Conservation (phyloP, 2,888 invertebrate species). For the Hyppa rectilinea region DNA sequence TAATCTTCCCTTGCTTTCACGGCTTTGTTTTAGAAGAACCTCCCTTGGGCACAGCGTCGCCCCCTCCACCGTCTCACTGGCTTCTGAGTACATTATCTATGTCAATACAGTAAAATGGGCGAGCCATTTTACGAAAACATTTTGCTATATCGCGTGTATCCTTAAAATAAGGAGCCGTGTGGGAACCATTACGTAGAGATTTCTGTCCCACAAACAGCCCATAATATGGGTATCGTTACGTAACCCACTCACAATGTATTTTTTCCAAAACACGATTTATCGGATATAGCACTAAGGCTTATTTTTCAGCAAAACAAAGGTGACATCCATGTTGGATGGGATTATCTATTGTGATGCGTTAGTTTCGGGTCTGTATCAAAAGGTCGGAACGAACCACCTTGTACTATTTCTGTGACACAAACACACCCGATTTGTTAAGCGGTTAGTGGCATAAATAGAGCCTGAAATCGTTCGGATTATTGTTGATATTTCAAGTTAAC, state of each 20-base stretch:
- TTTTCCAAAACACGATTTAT: slow-evolving; percentile 70
- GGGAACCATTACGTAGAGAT: slow-evolving; percentile 86
- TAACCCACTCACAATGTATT: slow-evolving; percentile 65
- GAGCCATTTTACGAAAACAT: slow-evolving; percentile 87
- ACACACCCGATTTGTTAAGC: slow-evolving; percentile 38
- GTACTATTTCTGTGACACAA: slow-evolving; percentile 36
- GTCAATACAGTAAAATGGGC: slow-evolving; percentile 85
- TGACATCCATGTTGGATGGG: slow-evolving; percentile 51
- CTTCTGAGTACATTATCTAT: slow-evolving; percentile 85
- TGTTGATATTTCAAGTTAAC: slow-evolving; percentile 25
- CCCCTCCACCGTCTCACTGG: slow-evolving; percentile 71
- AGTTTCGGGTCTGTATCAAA: slow-evolving; percentile 46
- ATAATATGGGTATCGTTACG: slow-evolving; percentile 73
- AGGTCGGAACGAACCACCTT: slow-evolving; percentile 32
- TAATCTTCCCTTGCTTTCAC: slow-evolving; percentile 83
- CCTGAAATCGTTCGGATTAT: slow-evolving; percentile 36
- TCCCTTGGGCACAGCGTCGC: slow-evolving; percentile 75
- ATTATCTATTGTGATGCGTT: slow-evolving; percentile 59
- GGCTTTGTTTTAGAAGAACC: slow-evolving; percentile 84
- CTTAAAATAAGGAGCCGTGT: slow-evolving; percentile 83
- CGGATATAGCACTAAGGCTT: slow-evolving; percentile 54
- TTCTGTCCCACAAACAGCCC: slow-evolving; percentile 79
- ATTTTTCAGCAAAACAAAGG: slow-evolving; percentile 60
- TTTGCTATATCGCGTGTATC: slow-evolving; percentile 86
- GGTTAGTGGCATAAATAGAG: slow-evolving; percentile 32